Evolutionary conservation across 1,140 invertebrate species (phyloP).

Genomic region (Drosophila saltans): DNA sequence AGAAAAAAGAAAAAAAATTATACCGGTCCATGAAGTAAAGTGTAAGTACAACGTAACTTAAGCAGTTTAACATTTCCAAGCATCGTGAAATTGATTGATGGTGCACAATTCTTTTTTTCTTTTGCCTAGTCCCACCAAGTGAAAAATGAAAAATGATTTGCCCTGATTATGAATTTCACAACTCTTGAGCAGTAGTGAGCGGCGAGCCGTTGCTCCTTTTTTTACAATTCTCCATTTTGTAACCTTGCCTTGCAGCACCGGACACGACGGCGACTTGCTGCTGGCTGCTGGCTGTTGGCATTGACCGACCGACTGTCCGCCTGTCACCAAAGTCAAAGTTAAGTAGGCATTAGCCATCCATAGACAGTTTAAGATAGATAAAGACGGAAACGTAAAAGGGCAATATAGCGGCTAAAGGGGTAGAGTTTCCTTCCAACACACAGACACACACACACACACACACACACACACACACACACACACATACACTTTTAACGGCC

Average conservation of each 20-base stretch:
- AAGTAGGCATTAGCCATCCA: constrained; percentile 65
- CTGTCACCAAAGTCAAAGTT: constrained; percentile 77
- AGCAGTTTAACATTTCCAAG: constrained; percentile 80
- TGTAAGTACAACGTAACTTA: constrained; percentile 80
- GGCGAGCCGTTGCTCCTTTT: not conserved
- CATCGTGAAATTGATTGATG: constrained; percentile 80
- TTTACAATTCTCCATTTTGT: constrained; percentile 40
- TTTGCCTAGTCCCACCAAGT: constrained; percentile 37
- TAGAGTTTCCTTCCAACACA: not conserved
- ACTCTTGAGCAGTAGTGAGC: constrained; percentile 28
- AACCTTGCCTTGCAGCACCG: constrained; percentile 46
- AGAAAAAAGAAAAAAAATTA: constrained; percentile 34
- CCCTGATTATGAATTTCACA: constrained; percentile 64
- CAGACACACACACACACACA: too few relatives aligned
- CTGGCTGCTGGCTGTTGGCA: constrained; percentile 29
- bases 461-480: too few relatives aligned
- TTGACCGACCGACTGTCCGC: constrained; percentile 48
- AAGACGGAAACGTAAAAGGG: constrained; percentile 1
- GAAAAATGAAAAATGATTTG: constrained; percentile 77
- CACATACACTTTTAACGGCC: constrained; percentile 60
- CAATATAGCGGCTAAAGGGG: not conserved
- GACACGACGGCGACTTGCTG: constrained; percentile 20
- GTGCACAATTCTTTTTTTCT: constrained; percentile 39
- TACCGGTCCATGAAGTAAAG: constrained; percentile 65
- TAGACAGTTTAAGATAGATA: constrained; percentile 6